Conservation (phyloP, 1,140 invertebrate genomes). For the Drosophila tropicalis region DNA sequence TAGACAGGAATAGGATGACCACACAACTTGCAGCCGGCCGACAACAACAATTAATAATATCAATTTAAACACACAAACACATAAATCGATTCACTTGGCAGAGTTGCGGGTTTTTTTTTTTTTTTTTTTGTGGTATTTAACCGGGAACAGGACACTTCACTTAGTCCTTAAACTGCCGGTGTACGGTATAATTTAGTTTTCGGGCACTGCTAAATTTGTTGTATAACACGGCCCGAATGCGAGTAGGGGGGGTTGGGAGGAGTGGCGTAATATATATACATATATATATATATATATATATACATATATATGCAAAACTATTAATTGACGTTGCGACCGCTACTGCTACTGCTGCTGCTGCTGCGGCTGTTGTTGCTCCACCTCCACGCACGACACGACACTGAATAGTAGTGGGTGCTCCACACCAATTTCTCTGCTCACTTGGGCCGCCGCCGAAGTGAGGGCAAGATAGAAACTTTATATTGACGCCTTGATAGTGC, state of each 20-base stretch:
- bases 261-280: slow-evolving; percentile 13
- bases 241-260: slow-evolving; percentile 26
- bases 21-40: slow-evolving; percentile 18
- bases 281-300: slow-evolving; percentile 19
- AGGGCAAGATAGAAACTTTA: slow-evolving; percentile 32
- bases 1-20: slow-evolving; percentile 26
- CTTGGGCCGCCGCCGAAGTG: slow-evolving; percentile 15
- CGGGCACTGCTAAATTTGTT: slow-evolving; percentile 67
- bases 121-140: too few species aligned
- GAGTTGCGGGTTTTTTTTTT: not conserved
- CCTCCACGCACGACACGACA: slow-evolving; percentile 61
- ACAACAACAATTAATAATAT: slow-evolving; percentile 29
- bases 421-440: slow-evolving; percentile 30
- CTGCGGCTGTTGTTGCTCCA: slow-evolving; percentile 49
- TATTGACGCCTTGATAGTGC: slow-evolving; percentile 38
- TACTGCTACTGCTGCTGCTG: slow-evolving; percentile 3
- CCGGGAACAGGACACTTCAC: not conserved
- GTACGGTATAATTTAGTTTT: slow-evolving; percentile 31
- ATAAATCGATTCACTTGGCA: not conserved
- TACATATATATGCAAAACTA: slow-evolving; percentile 55
- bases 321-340: slow-evolving; percentile 62
- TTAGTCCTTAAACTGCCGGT: slow-evolving; percentile 50
- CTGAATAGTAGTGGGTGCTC: slow-evolving; percentile 35
- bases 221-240: slow-evolving; percentile 61
- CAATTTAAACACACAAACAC: not conserved